Evolutionary conservation across 2,113 vertebrate species (phyloP).

Genomic region (Sorex araneus): DNA sequence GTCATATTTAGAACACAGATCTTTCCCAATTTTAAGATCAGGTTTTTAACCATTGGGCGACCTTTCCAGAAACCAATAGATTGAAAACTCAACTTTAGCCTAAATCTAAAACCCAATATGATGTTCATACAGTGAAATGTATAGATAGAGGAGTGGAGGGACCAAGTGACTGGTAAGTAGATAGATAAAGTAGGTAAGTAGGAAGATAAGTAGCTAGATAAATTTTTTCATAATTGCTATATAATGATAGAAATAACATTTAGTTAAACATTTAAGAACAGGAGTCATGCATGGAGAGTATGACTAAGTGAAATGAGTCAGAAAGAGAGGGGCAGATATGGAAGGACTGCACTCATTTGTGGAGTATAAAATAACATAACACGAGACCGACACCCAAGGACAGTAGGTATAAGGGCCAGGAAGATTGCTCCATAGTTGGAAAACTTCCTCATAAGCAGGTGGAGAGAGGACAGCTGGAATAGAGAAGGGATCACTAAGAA

Average conservation of each 20-base stretch:
- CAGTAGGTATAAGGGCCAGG: too few species aligned
- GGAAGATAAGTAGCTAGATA: neutral
- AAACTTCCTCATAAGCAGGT: too few species aligned
- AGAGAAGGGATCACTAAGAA: too few species aligned
- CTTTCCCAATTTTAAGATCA: constrained; percentile 8
- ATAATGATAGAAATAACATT: neutral
- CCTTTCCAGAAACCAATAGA: neutral
- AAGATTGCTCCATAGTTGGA: too few species aligned
- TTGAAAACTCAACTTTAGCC: neutral
- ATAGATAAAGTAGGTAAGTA: neutral
- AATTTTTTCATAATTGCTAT: neutral
- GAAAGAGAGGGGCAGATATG: too few species aligned
- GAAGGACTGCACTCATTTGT: too few species aligned
- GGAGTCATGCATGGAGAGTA: neutral
- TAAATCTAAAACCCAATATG: neutral
- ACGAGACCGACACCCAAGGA: too few species aligned
- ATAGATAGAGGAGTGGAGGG: neutral
- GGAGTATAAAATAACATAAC: too few species aligned
- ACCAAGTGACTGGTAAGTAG: neutral
- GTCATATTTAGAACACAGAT: neutral
- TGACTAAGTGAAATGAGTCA: too few species aligned
- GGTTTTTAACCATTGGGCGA: neutral
- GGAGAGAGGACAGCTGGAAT: too few species aligned
- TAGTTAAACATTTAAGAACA: constrained; percentile 9
- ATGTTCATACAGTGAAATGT: neutral